These are phyloP conservation scores for Emydoidea blandingii DNA, from an alignment of 2,797 vertebrate genomes.

Conservation along the genomic window DNA sequence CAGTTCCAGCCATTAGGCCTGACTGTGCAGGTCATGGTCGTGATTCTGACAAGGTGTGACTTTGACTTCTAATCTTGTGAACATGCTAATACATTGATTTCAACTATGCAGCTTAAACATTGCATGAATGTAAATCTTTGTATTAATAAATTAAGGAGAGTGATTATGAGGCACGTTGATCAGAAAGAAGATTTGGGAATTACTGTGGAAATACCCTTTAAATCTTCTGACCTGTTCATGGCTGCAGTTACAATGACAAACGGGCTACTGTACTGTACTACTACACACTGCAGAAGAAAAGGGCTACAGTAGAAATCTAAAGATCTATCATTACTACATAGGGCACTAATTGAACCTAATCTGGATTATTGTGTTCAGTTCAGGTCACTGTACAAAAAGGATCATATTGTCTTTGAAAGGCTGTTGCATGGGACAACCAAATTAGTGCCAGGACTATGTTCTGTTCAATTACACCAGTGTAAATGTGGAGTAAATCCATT, in stretches of 20 bases:
- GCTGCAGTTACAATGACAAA: background rate
- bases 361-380: background rate
- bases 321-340: background rate
- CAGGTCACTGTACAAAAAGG: background rate
- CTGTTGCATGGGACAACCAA: background rate
- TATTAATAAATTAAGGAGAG: background rate
- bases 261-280: background rate
- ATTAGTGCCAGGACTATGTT: background rate
- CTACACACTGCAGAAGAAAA: accelerated
- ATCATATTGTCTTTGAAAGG: background rate
- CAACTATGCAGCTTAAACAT: background rate
- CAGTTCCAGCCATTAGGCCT: background rate
- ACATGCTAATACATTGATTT: background rate
- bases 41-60: background rate
- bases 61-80: background rate
- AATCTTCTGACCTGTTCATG: background rate
- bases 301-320: background rate
- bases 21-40: background rate
- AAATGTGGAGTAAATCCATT: background rate
- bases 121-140: background rate
- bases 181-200: background rate
- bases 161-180: background rate
- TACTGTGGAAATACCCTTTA: background rate
- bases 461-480: background rate
- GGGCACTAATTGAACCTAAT: background rate